Percentiles rank a stretch among this genome's conserved stretches.
phyloP scores from a whole-genome alignment of 1,140 invertebrate genomes.

The Achatina immaculata region DNA sequence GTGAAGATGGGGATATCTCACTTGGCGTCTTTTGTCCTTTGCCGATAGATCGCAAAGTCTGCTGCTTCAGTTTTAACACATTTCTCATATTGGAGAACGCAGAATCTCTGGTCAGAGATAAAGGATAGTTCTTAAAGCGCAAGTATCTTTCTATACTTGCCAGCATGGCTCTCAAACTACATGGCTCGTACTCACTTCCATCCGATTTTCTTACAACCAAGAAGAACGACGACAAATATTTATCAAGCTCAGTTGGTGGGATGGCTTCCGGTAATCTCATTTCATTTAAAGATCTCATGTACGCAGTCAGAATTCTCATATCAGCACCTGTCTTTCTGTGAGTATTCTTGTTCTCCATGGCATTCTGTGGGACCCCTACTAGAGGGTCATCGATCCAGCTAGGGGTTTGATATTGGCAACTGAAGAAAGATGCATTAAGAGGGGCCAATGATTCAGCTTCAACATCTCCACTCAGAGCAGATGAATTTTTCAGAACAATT shows the following conservation, averaged over 20 bases:
- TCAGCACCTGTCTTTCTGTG: conserved; percentile 65
- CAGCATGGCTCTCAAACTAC: conserved; percentile 60
- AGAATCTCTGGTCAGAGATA: conserved; percentile 59
- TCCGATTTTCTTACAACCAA: conserved; percentile 61
- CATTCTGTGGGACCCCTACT: conserved; percentile 26
- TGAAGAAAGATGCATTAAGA: conserved; percentile 32
- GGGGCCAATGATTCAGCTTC: conserved; percentile 28
- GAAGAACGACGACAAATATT: conserved; percentile 62
- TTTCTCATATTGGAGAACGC: conserved; percentile 59
- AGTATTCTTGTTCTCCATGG: conserved; percentile 64
- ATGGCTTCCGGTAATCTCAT: conserved; percentile 55
- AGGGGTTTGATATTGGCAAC: conserved; percentile 34
- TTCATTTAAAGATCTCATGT: conserved; percentile 60
- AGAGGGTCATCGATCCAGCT: conserved; percentile 38
- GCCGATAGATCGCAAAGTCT: conserved; percentile 54
- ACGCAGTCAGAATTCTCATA: conserved; percentile 59
- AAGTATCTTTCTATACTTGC: conserved; percentile 63
- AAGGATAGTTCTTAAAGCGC: conserved; percentile 56
- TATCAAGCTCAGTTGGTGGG: conserved; percentile 59
- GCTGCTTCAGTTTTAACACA: conserved; percentile 61
- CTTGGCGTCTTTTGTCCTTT: conserved; percentile 54
- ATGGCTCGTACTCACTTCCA: conserved; percentile 63
- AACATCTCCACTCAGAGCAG: conserved; percentile 1
- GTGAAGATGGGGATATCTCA: conserved; percentile 49
- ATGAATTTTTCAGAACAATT: neutral